Base-by-base conservation (phyloP, 2,113 vertebrate genomes). In the Recurvirostra avosetta region DNA sequence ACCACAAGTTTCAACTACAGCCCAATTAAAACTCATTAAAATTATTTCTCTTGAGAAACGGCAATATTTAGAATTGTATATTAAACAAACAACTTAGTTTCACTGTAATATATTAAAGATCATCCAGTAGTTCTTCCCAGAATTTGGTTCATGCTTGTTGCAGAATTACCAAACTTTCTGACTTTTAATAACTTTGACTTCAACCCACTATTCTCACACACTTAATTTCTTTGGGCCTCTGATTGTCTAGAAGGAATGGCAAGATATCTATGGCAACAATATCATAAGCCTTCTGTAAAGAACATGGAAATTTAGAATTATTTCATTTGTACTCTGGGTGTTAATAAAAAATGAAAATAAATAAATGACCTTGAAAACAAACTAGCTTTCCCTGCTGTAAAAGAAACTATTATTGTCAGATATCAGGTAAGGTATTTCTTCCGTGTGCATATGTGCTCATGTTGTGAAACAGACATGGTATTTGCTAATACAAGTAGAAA, bases 151-250 rank as follows among this genome's bases (percentile, higher is more conserved):
- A 72, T 34, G 85, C 41, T 95, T 92, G 93, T 61, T 83, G 76
- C 80, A 95, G 83, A 82, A 71, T 94, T 89, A 93, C 82, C 87
- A 98, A 98, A 98, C 97, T 98, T 98, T 97, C 81, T 96, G 96
- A 98, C 97, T 98, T 98, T 91, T 96, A 97, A 94, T 94, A 98
- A 98, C 97, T 98, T 98, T 96, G 71, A 93, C 97, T 95, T 92
- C 89, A 96, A 96, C 90, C 74, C 90, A 92, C 75, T 92, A 26
- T 87, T 94, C 94, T 95, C 86, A 95, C 85, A 95, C n/a, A 58
- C 92, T 89, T 97, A 94, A 97, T 97, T 97, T 96, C 12, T 67
- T 95, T 94, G 92, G 94, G 94, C 76, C 91, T 96, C 68, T 94
- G 77, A 86, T 14, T 63, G 83, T 61, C 77, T 32, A 75, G 86